Evolutionary conservation across 2,888 invertebrate genomes (phyloP).

Genomic region (Eupithecia insigniata): DNA sequence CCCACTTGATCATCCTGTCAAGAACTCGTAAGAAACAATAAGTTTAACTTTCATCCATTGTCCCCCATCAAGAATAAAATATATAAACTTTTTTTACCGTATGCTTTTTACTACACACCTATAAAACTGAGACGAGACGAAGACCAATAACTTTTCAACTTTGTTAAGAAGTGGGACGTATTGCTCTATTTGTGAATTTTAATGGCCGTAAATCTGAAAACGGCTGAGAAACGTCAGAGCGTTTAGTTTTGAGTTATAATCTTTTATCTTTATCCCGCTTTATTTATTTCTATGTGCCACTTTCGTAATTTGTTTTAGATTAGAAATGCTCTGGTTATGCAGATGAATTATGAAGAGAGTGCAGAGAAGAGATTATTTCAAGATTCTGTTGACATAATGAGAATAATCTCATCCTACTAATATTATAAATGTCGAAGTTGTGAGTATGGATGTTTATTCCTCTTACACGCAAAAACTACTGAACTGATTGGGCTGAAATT

Average conservation of each 20-base stretch:
- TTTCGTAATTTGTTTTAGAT: conserved; percentile 10
- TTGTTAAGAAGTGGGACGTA: conserved; percentile 60
- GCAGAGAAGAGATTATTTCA: background rate
- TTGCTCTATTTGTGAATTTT: conserved; percentile 68
- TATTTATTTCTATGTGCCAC: conserved; percentile 18
- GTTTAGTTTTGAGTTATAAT: conserved; percentile 43
- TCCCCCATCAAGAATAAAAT: no score
- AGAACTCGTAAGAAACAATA: no score
- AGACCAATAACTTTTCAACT: conserved; percentile 53
- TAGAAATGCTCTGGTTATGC: background rate
- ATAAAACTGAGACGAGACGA: conserved; percentile 63
- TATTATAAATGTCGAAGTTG: no score
- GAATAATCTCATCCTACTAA: no score
- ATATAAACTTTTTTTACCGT: background rate
- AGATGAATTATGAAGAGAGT: background rate
- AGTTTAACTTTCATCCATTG: no score
- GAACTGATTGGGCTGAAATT: no score
- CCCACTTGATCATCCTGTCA: no score
- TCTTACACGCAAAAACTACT: no score
- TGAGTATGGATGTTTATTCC: no score
- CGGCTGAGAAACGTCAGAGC: conserved; percentile 49
- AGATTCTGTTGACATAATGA: background rate
- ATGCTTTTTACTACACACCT: conserved; percentile 64
- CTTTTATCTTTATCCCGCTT: conserved; percentile 34
- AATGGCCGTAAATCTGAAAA: conserved; percentile 61